Evolutionary conservation across 2,888 invertebrate genomes (phyloP), one percentile per base, ranked within the genome.

Genomic region (Bombylius major): DNA sequence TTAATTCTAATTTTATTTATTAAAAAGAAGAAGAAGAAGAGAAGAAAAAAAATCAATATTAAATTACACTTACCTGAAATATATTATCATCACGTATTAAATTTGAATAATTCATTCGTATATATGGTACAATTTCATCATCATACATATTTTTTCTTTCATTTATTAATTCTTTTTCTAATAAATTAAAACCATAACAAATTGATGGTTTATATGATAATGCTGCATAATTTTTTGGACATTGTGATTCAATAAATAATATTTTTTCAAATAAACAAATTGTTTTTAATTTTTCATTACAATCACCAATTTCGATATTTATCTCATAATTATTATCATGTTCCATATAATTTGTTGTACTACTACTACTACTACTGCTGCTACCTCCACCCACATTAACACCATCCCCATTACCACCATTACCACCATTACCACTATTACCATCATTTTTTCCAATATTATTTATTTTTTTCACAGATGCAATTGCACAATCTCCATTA

Each of bases 251-350:
- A 14, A 65, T 58, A n/a, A 65, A 50, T 12, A 66, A 52, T 45
- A 62, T 53, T 45, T 62, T 62, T 11, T 56, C 58, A 56, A 63
- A 68, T 5, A 67, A 46, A 60, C 72, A 72, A 13, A 71, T 61
- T 12, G 65, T 58, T 49, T 65, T 63, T 51, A 62, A 59, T n/a
- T 51, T 45, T 6, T 60, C 59, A 31, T 53, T 56, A 54, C 67
- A 71, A 52, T 64, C 59, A 58, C 59, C 65, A 59, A 64, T 64
- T 44, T 59, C 60, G 39, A 60, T 57, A 36, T 44, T 50, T 13
- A 52, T 47, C 6, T n/a, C 6, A 31, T 46, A 54, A 42, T 53
- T 12, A 32, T 11, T 12, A 23, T 23, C 23, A 23, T 23, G 23
- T 23, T 23, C 23, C 23, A 23, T 23, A 14, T 47, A 11, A 42